Percentiles rank a stretch among this genome's conserved stretches.
These are phyloP conservation scores for Drosophila ficusphila DNA, from an alignment of 1,140 invertebrate species.

Conservation along the genomic window DNA sequence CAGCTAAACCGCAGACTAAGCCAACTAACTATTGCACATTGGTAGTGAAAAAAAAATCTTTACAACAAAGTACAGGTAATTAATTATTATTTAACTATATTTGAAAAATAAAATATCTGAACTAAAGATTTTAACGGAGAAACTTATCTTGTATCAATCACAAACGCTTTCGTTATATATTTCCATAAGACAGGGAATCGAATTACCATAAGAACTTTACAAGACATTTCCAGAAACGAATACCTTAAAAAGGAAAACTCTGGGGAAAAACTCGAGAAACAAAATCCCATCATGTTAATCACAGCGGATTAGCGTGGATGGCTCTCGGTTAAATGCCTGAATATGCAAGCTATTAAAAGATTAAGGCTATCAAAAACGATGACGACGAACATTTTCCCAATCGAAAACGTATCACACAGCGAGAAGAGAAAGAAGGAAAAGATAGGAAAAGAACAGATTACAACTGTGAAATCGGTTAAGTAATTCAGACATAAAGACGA, in stretches of 20 bases:
- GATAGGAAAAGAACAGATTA: constrained; percentile 11
- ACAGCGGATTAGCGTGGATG: neutral
- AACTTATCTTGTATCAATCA: neutral
- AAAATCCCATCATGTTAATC: constrained; percentile 12
- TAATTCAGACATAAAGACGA: constrained; percentile 51
- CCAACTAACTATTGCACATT: constrained; percentile 4
- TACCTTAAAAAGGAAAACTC: neutral
- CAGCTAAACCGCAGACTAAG: constrained; percentile 22
- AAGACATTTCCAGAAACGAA: neutral
- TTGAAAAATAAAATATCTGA: neutral
- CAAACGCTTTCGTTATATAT: too few species aligned
- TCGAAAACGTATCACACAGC: neutral
- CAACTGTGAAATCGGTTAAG: constrained; percentile 47
- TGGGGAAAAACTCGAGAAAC: neutral
- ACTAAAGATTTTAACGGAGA: neutral
- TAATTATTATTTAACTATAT: neutral
- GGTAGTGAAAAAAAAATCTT: neutral
- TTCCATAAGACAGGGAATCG: neutral
- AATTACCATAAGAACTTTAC: neutral
- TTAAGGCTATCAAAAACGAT: constrained; percentile 33
- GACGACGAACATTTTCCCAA: constrained; percentile 15
- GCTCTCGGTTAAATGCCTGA: neutral
- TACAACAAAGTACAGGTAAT: neutral
- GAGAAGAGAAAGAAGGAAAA: neutral
- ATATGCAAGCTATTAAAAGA: constrained; percentile 32